These are phyloP conservation scores for Eupithecia centaureata DNA, from an alignment of 2,888 invertebrate genomes.

Conservation along the genomic window DNA sequence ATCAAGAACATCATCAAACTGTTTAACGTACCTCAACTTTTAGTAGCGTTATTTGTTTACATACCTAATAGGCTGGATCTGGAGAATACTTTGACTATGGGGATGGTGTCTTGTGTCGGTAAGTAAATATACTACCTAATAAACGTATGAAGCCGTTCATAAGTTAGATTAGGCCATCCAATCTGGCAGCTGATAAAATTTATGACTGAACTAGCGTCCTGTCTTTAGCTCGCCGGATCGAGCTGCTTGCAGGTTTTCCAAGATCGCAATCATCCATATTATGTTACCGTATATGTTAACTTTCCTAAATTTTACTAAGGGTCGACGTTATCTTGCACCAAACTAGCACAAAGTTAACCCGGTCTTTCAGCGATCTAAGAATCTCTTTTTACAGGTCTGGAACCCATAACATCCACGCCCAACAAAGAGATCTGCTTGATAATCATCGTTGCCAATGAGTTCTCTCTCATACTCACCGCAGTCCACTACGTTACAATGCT, in stretches of 20 bases:
- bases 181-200: too few relatives aligned
- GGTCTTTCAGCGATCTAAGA: neutral
- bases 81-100: constrained; percentile 51
- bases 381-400: constrained; percentile 55
- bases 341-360: too few relatives aligned
- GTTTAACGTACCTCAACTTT: constrained; percentile 58
- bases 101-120: constrained; percentile 70
- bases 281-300: neutral
- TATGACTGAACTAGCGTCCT: neutral
- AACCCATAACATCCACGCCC: constrained; percentile 57
- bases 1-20: constrained; percentile 60
- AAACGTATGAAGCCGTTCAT: neutral
- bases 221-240: neutral
- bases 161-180: neutral
- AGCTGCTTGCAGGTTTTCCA: neutral
- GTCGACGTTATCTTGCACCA: too few relatives aligned
- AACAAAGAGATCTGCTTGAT: constrained; percentile 61
- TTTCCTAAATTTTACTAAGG: neutral
- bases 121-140: constrained; percentile 41
- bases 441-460: constrained; percentile 57
- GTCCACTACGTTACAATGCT: constrained; percentile 68
- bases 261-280: neutral
- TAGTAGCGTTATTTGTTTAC: constrained; percentile 56
- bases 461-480: constrained; percentile 53
- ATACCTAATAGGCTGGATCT: constrained; percentile 59